Evolutionary conservation across 2,888 invertebrate genomes (phyloP).

Genomic region (Patella ulyssiponensis): DNA sequence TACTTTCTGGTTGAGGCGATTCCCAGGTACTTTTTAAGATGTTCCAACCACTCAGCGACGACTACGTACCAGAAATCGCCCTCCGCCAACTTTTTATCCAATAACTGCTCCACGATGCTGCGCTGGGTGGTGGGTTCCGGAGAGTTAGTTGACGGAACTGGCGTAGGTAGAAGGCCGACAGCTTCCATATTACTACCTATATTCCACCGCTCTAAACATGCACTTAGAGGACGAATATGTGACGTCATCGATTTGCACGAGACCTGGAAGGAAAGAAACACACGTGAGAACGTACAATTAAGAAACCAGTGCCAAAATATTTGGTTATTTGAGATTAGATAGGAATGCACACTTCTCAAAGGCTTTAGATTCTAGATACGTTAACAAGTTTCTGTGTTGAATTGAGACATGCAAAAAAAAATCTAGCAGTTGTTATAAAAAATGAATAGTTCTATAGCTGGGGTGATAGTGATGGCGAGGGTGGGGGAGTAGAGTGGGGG

Average conservation of each 20-base stretch:
- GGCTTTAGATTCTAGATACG: too few relatives aligned
- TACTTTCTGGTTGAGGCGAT: conserved; percentile 59
- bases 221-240: background rate
- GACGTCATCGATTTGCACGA: conserved; percentile 3
- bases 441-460: too few relatives aligned
- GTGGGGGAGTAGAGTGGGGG: too few relatives aligned
- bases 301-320: background rate
- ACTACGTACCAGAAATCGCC: conserved; percentile 67
- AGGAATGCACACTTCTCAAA: too few relatives aligned
- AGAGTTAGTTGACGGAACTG: conserved; percentile 15
- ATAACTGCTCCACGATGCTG: conserved; percentile 59
- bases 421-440: too few relatives aligned
- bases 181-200: conserved; percentile 1
- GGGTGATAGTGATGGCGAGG: too few relatives aligned
- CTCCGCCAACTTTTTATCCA: conserved; percentile 58
- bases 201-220: background rate
- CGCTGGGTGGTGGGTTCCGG: conserved; percentile 60
- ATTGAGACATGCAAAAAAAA: too few relatives aligned
- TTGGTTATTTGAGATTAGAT: too few relatives aligned
- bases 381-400: too few relatives aligned
- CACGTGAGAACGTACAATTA: background rate
- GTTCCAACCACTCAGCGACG: conserved; percentile 66
- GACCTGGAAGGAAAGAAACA: background rate
- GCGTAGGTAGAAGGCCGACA: background rate
- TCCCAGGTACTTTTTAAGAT: conserved; percentile 62